These are phyloP conservation scores for Lasioglossum lativentre DNA, from an alignment of 2,888 invertebrate species.

Conservation along the genomic window DNA sequence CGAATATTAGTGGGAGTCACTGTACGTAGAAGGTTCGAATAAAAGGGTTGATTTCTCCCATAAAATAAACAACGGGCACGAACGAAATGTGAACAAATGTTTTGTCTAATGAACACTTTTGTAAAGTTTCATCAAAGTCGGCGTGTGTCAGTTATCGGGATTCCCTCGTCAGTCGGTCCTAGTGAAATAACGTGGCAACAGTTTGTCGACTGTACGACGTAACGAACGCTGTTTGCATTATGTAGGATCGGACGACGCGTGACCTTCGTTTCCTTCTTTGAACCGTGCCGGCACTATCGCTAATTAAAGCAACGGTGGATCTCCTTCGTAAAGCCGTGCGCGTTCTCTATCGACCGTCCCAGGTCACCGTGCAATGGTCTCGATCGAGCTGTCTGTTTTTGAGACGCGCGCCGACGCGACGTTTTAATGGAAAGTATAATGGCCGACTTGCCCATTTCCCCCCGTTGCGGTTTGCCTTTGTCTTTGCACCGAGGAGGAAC, in stretches of 20 bases:
- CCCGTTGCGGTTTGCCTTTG: background rate
- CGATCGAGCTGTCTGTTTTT: constrained; percentile 1
- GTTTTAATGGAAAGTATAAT: background rate
- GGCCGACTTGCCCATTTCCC: background rate
- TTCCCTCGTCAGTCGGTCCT: no score
- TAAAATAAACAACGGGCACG: no score
- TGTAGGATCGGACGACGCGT: background rate
- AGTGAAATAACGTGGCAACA: background rate
- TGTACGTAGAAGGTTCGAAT: no score
- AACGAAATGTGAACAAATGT: no score
- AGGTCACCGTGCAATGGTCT: background rate
- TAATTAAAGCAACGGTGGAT: constrained; percentile 40
- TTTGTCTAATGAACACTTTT: no score
- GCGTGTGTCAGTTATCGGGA: no score
- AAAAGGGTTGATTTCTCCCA: no score
- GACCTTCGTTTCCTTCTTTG: constrained; percentile 13
- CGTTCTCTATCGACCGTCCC: background rate
- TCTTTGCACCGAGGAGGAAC: background rate
- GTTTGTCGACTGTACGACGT: constrained; percentile 37
- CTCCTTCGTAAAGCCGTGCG: background rate
- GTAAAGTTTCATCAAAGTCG: no score
- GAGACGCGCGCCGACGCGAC: background rate
- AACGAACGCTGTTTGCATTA: constrained; percentile 55
- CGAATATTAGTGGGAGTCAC: no score
- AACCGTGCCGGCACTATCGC: background rate